Conservation (phyloP, 2,113 vertebrate genomes). For the Tangachromis dhanisi region DNA sequence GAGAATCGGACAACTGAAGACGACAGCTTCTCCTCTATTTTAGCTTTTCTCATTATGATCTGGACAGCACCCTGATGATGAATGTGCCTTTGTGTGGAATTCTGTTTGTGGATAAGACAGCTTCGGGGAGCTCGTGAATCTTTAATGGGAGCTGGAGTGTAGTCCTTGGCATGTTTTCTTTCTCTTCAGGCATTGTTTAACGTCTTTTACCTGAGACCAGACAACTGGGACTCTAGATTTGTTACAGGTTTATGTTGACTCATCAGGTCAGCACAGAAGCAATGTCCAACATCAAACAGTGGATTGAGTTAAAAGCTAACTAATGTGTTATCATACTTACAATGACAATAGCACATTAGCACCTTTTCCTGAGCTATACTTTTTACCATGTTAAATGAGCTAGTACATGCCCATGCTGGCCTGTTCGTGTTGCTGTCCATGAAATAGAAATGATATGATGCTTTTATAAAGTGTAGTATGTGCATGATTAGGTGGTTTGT, state of each 20-base stretch:
- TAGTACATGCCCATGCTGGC: not conserved
- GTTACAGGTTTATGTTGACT: not conserved
- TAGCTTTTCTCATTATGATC: constrained; percentile 54
- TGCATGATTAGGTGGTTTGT: not conserved
- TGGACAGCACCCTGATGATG: constrained; percentile 53
- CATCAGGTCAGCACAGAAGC: not conserved
- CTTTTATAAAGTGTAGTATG: not conserved
- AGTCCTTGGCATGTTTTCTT: constrained; percentile 18
- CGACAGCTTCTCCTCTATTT: constrained; percentile 40
- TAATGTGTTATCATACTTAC: not conserved
- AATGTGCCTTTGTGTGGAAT: constrained; percentile 35
- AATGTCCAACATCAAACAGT: not conserved
- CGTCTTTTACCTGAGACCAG: not conserved
- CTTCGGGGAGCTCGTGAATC: constrained; percentile 29
- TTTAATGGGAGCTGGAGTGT: constrained; percentile 18
- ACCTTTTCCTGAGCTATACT: not conserved
- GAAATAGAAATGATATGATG: not conserved
- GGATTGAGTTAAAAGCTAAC: not conserved
- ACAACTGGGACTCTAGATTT: not conserved
- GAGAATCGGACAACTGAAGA: constrained; percentile 39
- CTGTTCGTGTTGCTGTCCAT: not conserved
- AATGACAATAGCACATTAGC: not conserved
- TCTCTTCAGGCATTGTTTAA: constrained; percentile 12
- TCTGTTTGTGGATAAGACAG: constrained; percentile 13
- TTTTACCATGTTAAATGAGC: not conserved